Evolutionary conservation across 2,888 invertebrate genomes (phyloP).

Genomic region (Amphimallon solstitiale): DNA sequence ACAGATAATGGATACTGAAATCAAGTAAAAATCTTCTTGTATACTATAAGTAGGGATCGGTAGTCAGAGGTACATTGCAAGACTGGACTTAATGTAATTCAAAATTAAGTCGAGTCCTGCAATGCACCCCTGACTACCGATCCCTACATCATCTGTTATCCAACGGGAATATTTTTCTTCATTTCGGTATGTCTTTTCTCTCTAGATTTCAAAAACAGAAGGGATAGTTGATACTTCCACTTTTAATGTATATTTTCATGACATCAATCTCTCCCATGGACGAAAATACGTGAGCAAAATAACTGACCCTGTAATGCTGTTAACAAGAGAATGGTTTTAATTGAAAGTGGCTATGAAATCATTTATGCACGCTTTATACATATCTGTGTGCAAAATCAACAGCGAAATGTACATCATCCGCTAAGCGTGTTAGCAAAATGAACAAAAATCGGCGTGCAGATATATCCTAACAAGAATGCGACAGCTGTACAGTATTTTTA

Average conservation of each 20-base stretch:
- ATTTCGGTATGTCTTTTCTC: too few species aligned
- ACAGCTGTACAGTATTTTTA: slow-evolving; percentile 21
- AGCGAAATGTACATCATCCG: slow-evolving; percentile 6
- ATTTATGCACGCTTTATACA: slow-evolving; percentile 12
- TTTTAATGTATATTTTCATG: too few species aligned
- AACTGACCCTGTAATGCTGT: not conserved
- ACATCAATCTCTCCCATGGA: not conserved
- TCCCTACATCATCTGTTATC: too few species aligned
- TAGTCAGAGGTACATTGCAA: too few species aligned
- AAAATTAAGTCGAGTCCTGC: too few species aligned
- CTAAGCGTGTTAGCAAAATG: slow-evolving; percentile 17
- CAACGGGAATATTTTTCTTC: not conserved
- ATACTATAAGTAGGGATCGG: too few species aligned
- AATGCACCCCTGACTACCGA: too few species aligned
- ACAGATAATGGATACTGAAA: too few species aligned
- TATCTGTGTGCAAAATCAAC: slow-evolving; percentile 21
- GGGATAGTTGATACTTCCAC: too few species aligned
- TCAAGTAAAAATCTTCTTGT: too few species aligned
- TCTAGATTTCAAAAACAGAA: too few species aligned
- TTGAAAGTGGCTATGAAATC: slow-evolving; percentile 22
- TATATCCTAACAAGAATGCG: not conserved
- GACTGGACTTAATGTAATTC: too few species aligned
- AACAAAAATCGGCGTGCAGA: not conserved
- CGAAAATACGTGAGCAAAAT: not conserved
- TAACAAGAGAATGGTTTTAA: slow-evolving; percentile 20